These are phyloP conservation scores for Melanchra persicariae DNA, from an alignment of 2,888 invertebrate species.

Conservation along the genomic window DNA sequence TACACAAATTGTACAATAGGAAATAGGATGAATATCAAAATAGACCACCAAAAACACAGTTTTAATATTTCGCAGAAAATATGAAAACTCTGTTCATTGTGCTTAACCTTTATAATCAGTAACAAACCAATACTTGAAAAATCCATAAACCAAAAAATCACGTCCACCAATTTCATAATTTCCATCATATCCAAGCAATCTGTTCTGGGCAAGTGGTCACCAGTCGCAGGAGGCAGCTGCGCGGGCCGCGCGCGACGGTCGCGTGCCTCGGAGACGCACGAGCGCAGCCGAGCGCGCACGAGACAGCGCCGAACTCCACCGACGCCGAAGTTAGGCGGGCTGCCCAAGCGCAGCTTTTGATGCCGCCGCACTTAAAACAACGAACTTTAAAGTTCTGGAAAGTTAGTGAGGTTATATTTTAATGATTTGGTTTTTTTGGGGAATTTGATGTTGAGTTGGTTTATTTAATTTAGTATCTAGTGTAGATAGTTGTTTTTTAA, in stretches of 20 bases:
- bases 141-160: slow-evolving; percentile 30
- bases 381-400: slow-evolving; percentile 19
- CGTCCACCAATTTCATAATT: slow-evolving; percentile 50
- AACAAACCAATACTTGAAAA: background rate
- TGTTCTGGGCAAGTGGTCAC: slow-evolving; percentile 83
- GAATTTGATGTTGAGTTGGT: background rate
- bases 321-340: slow-evolving; percentile 56
- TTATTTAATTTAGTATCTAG: background rate
- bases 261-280: slow-evolving; percentile 86
- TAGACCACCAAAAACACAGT: no score
- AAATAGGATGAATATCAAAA: background rate
- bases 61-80: background rate
- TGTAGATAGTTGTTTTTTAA: no score
- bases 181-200: slow-evolving; percentile 76
- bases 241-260: slow-evolving; percentile 82
- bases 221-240: slow-evolving; percentile 75
- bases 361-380: slow-evolving; percentile 46
- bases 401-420: slow-evolving; percentile 2
- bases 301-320: slow-evolving; percentile 65
- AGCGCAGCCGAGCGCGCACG: slow-evolving; percentile 79
- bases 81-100: background rate
- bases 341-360: slow-evolving; percentile 55
- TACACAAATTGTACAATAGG: background rate
- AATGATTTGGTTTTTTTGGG: background rate
- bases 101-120: background rate